phyloP scores from a whole-genome alignment of 2,797 vertebrate species.

The Rhinogobio ventralis region DNA sequence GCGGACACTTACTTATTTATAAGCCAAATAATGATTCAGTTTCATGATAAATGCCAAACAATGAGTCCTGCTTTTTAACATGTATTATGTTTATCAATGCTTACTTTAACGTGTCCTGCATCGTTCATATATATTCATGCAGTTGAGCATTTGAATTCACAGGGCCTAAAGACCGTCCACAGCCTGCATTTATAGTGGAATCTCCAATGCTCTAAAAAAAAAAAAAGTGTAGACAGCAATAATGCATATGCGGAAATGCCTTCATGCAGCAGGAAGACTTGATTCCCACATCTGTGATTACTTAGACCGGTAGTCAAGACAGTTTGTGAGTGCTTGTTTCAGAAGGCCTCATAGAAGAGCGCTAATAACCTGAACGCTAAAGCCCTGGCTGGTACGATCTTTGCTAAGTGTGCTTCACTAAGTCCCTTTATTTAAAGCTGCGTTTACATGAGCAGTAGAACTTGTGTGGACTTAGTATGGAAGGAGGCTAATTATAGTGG shows the following conservation, averaged over 20 bases:
- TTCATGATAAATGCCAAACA: constrained; percentile 38
- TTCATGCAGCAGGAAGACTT: not conserved
- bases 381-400: not conserved
- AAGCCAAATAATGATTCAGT: constrained; percentile 41
- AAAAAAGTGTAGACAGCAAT: not conserved
- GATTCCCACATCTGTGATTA: not conserved
- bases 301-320: not conserved
- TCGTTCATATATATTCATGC: constrained; percentile 9
- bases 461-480: constrained; percentile 55
- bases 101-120: not conserved
- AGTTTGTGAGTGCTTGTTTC: not conserved
- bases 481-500: constrained; percentile 50
- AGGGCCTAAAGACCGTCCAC: not conserved
- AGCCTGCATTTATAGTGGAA: constrained; percentile 2
- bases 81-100: not conserved
- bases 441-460: constrained; percentile 68
- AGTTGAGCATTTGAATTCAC: not conserved
- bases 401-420: not conserved
- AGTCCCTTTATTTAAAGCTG: constrained; percentile 36
- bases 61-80: constrained; percentile 24
- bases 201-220: not conserved
- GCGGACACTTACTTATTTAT: constrained; percentile 39
- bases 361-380: not conserved
- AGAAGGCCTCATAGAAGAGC: not conserved
- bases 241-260: not conserved